These are phyloP conservation scores for Adoxophyes honmai DNA, from an alignment of 1,140 invertebrate genomes.

Conservation along the genomic window DNA sequence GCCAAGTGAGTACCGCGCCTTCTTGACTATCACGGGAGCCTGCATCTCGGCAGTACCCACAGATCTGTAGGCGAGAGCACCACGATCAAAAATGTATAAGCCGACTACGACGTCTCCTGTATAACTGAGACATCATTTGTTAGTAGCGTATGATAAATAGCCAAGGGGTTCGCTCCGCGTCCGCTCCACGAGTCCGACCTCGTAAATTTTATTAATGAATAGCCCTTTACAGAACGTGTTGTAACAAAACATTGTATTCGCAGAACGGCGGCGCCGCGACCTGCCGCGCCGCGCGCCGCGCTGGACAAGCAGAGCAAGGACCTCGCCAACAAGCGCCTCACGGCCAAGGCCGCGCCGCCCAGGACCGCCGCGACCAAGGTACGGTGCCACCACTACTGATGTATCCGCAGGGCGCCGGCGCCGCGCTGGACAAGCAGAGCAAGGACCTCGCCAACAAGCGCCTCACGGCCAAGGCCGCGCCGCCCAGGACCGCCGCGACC, in stretches of 20 bases:
- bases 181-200: too few relatives aligned
- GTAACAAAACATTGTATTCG: background rate
- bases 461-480: conserved; percentile 57
- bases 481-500: conserved; percentile 62
- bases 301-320: conserved; percentile 65
- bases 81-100: too few relatives aligned
- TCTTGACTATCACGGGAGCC: too few relatives aligned
- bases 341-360: conserved; percentile 60
- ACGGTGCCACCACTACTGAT: conserved; percentile 34
- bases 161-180: too few relatives aligned
- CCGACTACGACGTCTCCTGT: too few relatives aligned
- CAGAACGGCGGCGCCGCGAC: conserved; percentile 42
- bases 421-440: conserved; percentile 60
- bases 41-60: too few relatives aligned
- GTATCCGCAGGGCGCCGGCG: too few relatives aligned
- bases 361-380: conserved; percentile 68
- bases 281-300: conserved; percentile 46
- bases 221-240: too few relatives aligned
- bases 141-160: too few relatives aligned
- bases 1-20: conserved; percentile 42
- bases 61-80: too few relatives aligned
- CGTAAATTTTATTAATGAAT: too few relatives aligned
- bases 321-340: conserved; percentile 59
- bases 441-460: conserved; percentile 62
- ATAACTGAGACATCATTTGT: too few relatives aligned